Percentiles rank a stretch among this genome's conserved stretches.
These are phyloP conservation scores for Eupithecia subfuscata DNA, from an alignment of 2,888 invertebrate genomes.

Conservation along the genomic window DNA sequence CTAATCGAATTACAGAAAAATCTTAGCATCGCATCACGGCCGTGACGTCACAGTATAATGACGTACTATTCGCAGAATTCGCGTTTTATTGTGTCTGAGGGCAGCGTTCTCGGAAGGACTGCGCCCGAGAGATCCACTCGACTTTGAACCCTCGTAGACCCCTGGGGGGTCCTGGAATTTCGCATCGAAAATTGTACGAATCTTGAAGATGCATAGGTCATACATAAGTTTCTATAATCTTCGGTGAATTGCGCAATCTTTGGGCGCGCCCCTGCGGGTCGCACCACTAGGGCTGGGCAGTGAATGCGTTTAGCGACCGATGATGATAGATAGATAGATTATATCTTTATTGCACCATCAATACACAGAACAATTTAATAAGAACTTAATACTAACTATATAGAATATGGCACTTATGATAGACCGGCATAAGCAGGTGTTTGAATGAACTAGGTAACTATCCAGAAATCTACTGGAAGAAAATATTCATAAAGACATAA, in stretches of 20 bases:
- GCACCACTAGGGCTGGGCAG: too few relatives aligned
- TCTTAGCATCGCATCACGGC: not conserved
- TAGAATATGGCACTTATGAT: too few relatives aligned
- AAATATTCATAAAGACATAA: constrained; percentile 26
- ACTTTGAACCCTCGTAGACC: not conserved
- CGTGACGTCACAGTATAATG: constrained; percentile 7
- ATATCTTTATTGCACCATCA: too few relatives aligned
- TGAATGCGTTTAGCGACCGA: not conserved
- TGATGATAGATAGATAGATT: too few relatives aligned
- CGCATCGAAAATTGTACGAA: constrained; percentile 7
- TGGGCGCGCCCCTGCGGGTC: too few relatives aligned
- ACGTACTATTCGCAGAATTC: constrained; percentile 1
- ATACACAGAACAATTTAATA: too few relatives aligned
- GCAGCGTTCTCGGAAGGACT: constrained; percentile 6
- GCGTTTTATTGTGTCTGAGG: constrained; percentile 12
- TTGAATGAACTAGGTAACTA: not conserved
- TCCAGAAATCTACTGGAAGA: not conserved
- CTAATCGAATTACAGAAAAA: not conserved
- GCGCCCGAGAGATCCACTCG: not conserved
- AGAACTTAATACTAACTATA: too few relatives aligned
- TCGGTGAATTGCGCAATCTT: not conserved
- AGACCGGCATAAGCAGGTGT: not conserved
- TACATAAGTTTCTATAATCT: not conserved
- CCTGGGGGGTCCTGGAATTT: not conserved
- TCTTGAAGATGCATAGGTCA: not conserved